Evolutionary conservation across 2,797 vertebrate genomes (phyloP), one percentile per base, ranked within the genome.

Genomic region (Thaleichthys pacificus): DNA sequence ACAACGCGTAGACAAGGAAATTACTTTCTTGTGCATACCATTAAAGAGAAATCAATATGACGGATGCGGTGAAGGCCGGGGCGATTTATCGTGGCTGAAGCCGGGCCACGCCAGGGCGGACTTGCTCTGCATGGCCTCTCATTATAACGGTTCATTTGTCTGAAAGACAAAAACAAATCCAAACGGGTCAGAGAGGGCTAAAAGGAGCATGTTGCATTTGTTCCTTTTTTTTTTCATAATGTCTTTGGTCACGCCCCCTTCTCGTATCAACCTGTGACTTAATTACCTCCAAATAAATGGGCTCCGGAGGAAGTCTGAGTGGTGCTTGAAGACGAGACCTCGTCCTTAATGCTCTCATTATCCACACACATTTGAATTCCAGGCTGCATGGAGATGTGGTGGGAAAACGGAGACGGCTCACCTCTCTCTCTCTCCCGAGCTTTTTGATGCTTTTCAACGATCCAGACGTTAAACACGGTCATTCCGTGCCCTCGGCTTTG

Each of bases 1-100:
- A 94, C 92, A 95, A 91, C 87, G 85, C 79, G 82, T 91, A 91
- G 84, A 82, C 87, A 91, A 93, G 93, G 93, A 94, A 95, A 96
- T 95, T 91, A 93, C 91, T 95, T 96, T 95, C 90, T 88, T 92
- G 88, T 94, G 94, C 93, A 95, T 96, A 94, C 93, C 85, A 94
- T 96, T 96, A 93, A 91, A 92, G 88, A 79, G 85, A 93, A 94
- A 95, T 96, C 94, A 93, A 96, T 96, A 89, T 91, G 90, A 93
- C 83, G 75, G 93, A 95, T 93, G 88, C 81, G 86, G 86, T 80
- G 87, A 88, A 86, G 87, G 79, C 88, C 77, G 79, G 42, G 83
- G 84, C 89, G 92, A 91, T 93, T 95, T 92, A 92, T 92, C 91
- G 74, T 85, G 83, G 86, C 85, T 91, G 88, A 93, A 83, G 77